Evolutionary conservation across 1,140 invertebrate species (phyloP).

Genomic region (Platorchestia sp.): DNA sequence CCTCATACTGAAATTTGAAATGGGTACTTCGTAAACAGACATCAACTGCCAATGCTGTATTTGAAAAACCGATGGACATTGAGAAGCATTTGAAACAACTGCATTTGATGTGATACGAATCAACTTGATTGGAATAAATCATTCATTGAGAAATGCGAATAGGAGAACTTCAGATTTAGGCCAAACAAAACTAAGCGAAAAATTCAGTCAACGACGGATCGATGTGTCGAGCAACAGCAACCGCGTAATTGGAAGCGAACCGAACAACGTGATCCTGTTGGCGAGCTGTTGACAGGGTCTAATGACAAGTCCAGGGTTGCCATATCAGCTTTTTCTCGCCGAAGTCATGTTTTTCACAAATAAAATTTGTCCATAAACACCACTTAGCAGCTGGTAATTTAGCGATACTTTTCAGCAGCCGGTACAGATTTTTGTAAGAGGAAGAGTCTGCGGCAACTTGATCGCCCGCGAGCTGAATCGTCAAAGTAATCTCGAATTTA

Average conservation of each 20-base stretch:
- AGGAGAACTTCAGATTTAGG: not conserved
- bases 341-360: no score
- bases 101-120: no score
- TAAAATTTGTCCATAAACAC: no score
- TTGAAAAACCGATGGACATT: no score
- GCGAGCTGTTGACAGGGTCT: not conserved
- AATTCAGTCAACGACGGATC: not conserved
- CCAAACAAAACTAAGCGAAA: not conserved
- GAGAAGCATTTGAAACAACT: no score
- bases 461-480: not conserved
- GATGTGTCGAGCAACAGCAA: not conserved
- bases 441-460: not conserved
- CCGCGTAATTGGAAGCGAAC: not conserved
- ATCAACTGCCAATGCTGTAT: no score
- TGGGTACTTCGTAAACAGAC: no score
- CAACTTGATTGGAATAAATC: no score
- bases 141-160: not conserved
- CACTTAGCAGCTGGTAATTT: no score
- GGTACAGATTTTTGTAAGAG: not conserved
- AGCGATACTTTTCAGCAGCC: not conserved
- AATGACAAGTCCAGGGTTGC: no score
- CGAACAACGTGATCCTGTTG: not conserved
- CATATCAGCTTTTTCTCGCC: no score
- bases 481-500: not conserved
- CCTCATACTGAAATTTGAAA: no score